Percentiles rank a stretch among this genome's conserved stretches.
These are phyloP conservation scores for Kradibia gibbosae DNA, from an alignment of 1,140 invertebrate genomes.

Conservation along the genomic window DNA sequence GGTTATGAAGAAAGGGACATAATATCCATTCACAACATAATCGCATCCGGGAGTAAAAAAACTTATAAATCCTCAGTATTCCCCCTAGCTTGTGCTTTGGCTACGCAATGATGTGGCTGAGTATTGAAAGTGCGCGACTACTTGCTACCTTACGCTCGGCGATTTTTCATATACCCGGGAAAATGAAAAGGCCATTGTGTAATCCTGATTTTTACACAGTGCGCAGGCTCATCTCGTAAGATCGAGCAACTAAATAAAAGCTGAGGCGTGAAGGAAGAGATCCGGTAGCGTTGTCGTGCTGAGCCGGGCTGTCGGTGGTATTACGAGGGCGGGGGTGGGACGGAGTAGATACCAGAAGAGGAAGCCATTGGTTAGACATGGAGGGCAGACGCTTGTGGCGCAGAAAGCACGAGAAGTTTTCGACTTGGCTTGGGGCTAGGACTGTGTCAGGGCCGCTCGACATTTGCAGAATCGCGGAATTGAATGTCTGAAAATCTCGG, in stretches of 20 bases:
- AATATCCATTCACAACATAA: not conserved
- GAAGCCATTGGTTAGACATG: not conserved
- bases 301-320: not conserved
- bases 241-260: not conserved
- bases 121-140: not conserved
- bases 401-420: constrained; percentile 32
- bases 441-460: constrained; percentile 39
- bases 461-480: constrained; percentile 55
- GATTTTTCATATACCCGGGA: not conserved
- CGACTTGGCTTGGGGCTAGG: constrained; percentile 44
- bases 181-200: constrained; percentile 10
- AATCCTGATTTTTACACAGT: not conserved
- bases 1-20: not conserved
- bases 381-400: not conserved
- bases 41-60: not conserved
- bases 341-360: not conserved
- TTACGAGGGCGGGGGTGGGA: not conserved
- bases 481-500: constrained; percentile 54
- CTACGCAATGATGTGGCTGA: not conserved
- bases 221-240: not conserved
- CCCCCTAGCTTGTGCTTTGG: not conserved
- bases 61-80: not conserved
- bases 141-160: not conserved
- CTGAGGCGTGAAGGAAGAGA: too few species aligned
- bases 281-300: not conserved